Evolutionary conservation across 2,888 invertebrate species (phyloP).

Genomic region (Pyrochroa serraticornis): DNA sequence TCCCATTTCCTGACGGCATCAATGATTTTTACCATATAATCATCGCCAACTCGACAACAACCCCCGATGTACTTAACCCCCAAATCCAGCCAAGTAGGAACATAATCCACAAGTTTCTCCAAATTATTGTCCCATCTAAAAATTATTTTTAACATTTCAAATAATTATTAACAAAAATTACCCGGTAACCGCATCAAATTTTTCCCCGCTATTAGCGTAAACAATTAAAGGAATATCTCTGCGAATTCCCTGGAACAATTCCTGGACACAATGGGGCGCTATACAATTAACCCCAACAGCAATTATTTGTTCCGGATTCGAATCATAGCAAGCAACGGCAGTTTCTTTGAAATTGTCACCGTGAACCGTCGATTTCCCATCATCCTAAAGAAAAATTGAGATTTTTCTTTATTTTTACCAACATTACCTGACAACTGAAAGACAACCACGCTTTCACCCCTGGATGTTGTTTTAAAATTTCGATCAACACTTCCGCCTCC

Average conservation of each 20-base stretch:
- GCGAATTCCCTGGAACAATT: constrained; percentile 61
- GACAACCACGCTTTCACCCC: constrained; percentile 81
- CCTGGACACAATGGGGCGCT: constrained; percentile 64
- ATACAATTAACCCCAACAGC: constrained; percentile 90
- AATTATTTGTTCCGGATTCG: constrained; percentile 68
- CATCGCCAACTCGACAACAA: constrained; percentile 82
- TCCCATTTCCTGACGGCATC: constrained; percentile 61
- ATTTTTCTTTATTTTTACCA: not conserved
- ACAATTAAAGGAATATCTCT: constrained; percentile 73
- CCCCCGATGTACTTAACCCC: constrained; percentile 86
- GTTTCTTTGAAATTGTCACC: constrained; percentile 77
- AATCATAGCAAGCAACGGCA: constrained; percentile 65
- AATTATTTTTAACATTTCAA: constrained; percentile 21
- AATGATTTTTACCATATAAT: constrained; percentile 74
- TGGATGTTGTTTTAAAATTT: constrained; percentile 77
- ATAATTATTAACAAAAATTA: constrained; percentile 48
- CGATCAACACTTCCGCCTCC: constrained; percentile 81
- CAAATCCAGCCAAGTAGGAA: constrained; percentile 77
- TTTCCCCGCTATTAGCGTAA: constrained; percentile 89
- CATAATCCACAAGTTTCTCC: constrained; percentile 69
- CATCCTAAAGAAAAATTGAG: constrained; percentile 51
- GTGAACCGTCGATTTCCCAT: constrained; percentile 68
- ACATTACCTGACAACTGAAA: constrained; percentile 78
- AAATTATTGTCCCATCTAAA: constrained; percentile 70
- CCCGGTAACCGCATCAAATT: constrained; percentile 69